Base-by-base conservation (phyloP, 2,888 invertebrate genomes). In the Drosophila cyrtoloma region DNA sequence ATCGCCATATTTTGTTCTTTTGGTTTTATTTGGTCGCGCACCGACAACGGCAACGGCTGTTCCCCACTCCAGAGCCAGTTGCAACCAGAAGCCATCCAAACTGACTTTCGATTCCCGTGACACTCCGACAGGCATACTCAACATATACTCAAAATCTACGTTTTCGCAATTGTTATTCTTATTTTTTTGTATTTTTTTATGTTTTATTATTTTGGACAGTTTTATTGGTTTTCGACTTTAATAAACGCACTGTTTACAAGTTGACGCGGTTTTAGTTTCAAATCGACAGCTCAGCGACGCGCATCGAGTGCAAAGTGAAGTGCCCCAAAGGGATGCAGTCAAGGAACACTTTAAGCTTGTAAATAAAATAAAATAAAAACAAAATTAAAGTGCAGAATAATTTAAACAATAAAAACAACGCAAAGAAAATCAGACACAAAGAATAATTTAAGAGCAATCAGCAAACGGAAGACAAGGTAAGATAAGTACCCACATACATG, bases 1-100 rank as follows among this genome's bases (percentile, higher is more conserved):
- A 37, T 57, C 19, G 33, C 22, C 35, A 61, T n/a, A 52, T 42
- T 70, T 69, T 63, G 66, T 61, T 52, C 44, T 47, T 63, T 56
- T 53, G 59, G 47, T 56, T 77, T 77, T 68, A 81, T 82, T 81
- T 69, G 66, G 57, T 53, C 75, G 75, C 71, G 75, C 69, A 69
- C 52, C 61, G 66, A 79, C 79, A 69, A 72, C 79, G 69, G 69
- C 82, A 70, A 62, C 79, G 81, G 82, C 79, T 80, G 82, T 51
- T 66, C 53, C 37, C 39, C 62, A 60, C 52, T 77, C 64, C 72
- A 60, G 62, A 50, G 50, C 19, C 32, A 44, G 39, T 28, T 28
- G 6, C 39, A 30, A n/a, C 30, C 30, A 42, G 42, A 42, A 22
- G 58, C 22, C 32, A 47, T 44, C 62, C 33, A 26, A 58, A 59